phyloP scores from a whole-genome alignment of 53 echinoderm and acorn worm genomes.

The Astropecten irregularis region DNA sequence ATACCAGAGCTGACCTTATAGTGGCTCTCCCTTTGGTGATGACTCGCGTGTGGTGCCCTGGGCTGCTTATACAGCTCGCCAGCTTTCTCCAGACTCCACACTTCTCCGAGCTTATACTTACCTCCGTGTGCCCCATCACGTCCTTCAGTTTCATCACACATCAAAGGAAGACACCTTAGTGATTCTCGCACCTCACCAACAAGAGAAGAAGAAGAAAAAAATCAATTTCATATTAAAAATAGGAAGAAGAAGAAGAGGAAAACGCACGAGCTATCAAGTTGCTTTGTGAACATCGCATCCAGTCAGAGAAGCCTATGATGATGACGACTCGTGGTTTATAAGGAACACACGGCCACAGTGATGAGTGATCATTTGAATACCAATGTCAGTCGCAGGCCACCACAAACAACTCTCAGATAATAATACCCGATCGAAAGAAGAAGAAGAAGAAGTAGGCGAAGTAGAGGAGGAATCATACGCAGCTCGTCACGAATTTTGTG shows the following conservation, averaged over 20 bases:
- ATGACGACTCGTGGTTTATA: background rate
- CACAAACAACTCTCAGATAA: no score
- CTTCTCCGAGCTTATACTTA: background rate
- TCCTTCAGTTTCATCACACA: slow-evolving; percentile 8
- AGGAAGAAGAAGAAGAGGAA: no score
- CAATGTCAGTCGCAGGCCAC: background rate
- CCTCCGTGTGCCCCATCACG: background rate
- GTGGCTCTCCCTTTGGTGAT: background rate
- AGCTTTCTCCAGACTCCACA: background rate
- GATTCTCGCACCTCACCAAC: slow-evolving; percentile 31
- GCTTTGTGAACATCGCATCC: background rate
- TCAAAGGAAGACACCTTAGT: slow-evolving; percentile 3
- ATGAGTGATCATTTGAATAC: slow-evolving; percentile 9
- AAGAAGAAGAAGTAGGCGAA: background rate
- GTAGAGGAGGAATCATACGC: background rate
- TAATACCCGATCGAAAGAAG: no score
- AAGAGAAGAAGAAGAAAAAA: background rate
- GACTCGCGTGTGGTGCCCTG: slow-evolving; percentile 12
- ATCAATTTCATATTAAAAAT: background rate
- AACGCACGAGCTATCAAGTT: slow-evolving; percentile 4
- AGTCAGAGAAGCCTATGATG: background rate
- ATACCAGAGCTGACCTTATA: no score
- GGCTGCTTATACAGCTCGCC: background rate
- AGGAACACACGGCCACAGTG: background rate
- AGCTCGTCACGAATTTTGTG: slow-evolving; percentile 6